These are phyloP conservation scores for Caenorhabditis latens DNA, from an alignment of 1,140 invertebrate species.

Conservation along the genomic window DNA sequence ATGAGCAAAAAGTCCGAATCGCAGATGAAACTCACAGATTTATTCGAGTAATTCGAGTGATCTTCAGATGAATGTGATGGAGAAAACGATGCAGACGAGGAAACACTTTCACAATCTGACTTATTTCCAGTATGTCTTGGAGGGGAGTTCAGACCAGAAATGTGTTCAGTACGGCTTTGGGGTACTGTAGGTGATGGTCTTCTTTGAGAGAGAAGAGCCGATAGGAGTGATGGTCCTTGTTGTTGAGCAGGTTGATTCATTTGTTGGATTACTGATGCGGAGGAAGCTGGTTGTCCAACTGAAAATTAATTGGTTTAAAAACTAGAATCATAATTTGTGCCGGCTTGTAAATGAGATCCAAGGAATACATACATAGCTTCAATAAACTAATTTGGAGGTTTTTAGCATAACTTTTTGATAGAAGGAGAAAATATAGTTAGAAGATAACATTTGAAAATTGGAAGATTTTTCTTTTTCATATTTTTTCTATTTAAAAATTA, in stretches of 20 bases:
- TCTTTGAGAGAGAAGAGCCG: constrained; percentile 66
- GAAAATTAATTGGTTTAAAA: neutral
- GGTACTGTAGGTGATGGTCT: constrained; percentile 71
- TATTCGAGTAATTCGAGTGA: constrained; percentile 48
- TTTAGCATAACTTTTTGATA: constrained; percentile 38
- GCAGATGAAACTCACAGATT: constrained; percentile 29
- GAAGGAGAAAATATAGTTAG: neutral
- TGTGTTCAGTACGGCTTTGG: constrained; percentile 74
- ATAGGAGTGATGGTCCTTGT: constrained; percentile 66
- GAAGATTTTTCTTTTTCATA: neutral
- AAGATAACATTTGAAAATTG: too few species aligned
- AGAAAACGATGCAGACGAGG: constrained; percentile 65
- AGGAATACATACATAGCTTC: too few species aligned
- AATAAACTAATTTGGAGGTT: neutral
- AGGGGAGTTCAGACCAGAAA: constrained; percentile 67
- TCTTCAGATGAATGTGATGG: constrained; percentile 62
- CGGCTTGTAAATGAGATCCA: too few species aligned
- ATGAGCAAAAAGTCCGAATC: neutral
- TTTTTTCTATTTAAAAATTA: neutral
- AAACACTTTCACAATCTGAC: constrained; percentile 56
- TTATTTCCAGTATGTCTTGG: constrained; percentile 59
- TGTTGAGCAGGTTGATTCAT: neutral
- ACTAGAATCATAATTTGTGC: too few species aligned
- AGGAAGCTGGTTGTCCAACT: constrained; percentile 54
- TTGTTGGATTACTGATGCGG: neutral